Evolutionary conservation across 2,797 vertebrate genomes (phyloP).

Genomic region (Enteromius afrohamiltoni): DNA sequence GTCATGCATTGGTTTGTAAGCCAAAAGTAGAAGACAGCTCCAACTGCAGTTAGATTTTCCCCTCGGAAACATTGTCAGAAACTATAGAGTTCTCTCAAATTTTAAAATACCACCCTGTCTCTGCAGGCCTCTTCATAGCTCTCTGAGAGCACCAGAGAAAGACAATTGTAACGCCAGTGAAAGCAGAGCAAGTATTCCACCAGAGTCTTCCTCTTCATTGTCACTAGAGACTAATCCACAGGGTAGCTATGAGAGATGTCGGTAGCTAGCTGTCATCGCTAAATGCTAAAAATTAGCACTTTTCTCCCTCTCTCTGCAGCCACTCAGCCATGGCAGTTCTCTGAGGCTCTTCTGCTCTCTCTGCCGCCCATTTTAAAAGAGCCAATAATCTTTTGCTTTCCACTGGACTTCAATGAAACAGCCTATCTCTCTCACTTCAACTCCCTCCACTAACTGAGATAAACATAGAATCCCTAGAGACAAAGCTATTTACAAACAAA

Average conservation of each 20-base stretch:
- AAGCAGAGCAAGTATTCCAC: slow-evolving; percentile 47
- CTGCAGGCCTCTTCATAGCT: slow-evolving; percentile 41
- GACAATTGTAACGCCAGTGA: slow-evolving; percentile 26
- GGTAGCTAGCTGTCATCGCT: slow-evolving; percentile 42
- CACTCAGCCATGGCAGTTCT: slow-evolving; percentile 75
- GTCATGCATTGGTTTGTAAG: slow-evolving; percentile 8
- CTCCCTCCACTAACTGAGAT: slow-evolving; percentile 45
- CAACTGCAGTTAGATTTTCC: slow-evolving; percentile 16
- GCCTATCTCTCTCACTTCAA: slow-evolving; percentile 42
- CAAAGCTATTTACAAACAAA: slow-evolving; percentile 37
- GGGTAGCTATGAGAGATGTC: slow-evolving; percentile 33
- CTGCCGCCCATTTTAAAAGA: slow-evolving; percentile 71
- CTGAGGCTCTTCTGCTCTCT: slow-evolving; percentile 76
- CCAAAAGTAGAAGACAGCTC: neutral
- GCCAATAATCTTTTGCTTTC: slow-evolving; percentile 62
- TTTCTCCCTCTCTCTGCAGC: slow-evolving; percentile 69
- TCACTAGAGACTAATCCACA: slow-evolving; percentile 48
- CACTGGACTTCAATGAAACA: slow-evolving; percentile 32
- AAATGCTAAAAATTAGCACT: slow-evolving; percentile 48
- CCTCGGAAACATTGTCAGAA: slow-evolving; percentile 30
- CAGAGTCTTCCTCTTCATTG: slow-evolving; percentile 17
- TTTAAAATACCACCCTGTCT: slow-evolving; percentile 48
- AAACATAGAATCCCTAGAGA: slow-evolving; percentile 43
- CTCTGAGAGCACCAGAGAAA: slow-evolving; percentile 37
- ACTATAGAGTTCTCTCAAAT: slow-evolving; percentile 31